Evolutionary conservation across 2,888 invertebrate species (phyloP), one percentile per base, ranked within the genome.

Genomic region (Tetheella fluctuosa): DNA sequence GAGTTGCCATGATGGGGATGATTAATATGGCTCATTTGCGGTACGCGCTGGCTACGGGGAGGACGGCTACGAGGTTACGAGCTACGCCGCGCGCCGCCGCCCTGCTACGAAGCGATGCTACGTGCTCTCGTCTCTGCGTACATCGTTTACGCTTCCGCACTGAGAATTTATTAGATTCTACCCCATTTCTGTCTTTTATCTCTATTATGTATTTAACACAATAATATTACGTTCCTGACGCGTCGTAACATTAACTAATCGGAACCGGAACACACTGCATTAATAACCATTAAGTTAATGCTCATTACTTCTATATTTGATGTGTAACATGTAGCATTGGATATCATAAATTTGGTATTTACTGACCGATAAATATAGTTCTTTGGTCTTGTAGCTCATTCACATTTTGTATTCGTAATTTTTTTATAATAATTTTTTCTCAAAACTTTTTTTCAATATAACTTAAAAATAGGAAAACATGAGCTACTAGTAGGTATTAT

Each of bases 1-100:
- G 84, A 83, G 86, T 81, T 86, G 85, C 84, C 84, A 82, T 90
- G 88, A 90, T 89, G 89, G 79, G 80, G 84, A 91, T 92, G 92
- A 92, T 92, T 92, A 91, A 92, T 92, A 90, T 84, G 82, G 86
- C 91, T 92, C 92, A 92, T 92, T 92, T 92, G 90, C 83, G 90
- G 89, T 82, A 81, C 86, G 85, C 84, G 79, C 74, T 70, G 79
- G 79, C 79, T 69, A 60, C 68, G 63, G 65, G 63, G 64, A 69
- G 69, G 70, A 67, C 73, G 76, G 78, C 79, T 80, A 77, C 79
- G 81, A 69, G 70, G 75, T 81, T 79, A 77, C 77, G 73, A 70
- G 63, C 77, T 73, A 74, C 78, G 71, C 59, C 65, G 75, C 83
- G n/a, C 59, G 8, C 30, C 30, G 13, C 13, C 34, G 34, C 34